Evolutionary conservation across 64 coral and sea anemone species (phyloP), one percentile per base, ranked within the genome.

Genomic region (Montipora foliosa): DNA sequence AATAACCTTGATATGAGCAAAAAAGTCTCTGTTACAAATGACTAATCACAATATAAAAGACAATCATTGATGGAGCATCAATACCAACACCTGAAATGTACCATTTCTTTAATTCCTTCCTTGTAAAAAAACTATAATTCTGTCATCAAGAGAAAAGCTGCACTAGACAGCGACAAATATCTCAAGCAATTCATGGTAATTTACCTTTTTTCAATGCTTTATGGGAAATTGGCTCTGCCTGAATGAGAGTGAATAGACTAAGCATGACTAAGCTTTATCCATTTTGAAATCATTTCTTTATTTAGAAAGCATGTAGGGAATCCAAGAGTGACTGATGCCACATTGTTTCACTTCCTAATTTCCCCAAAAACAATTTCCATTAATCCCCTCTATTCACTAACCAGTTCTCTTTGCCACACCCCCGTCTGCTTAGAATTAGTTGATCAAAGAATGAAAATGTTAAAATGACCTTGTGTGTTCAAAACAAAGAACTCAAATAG

Each of bases 381-480:
- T 4, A 3, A 13, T 25, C 46, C 67, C 17, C 66, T 83, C 59
- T 83, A 83, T 83, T 83, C 81, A 46, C 0, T 37, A 25, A 83
- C 81, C 81, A 19, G 61, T 83, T 67, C 47, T 19, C 47, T 55
- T 55, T 58, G 81, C 81, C 81, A 61, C 81, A 83, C 81, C 81
- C 81, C 81, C 81, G 81, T 83, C 60, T 83, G 74, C 70, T 74
- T 25, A 4, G 25, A 82, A 82, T 57, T 57, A 44, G 80, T 64
- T 12, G 58, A 62, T 62, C 24, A 53, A 62, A 8, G 16, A 82
- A 82, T 14, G 61, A 44, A 6, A 44, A 82, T 22, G 13, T 82
- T 44, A 19, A 82, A 64, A 82, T 48, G 8, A 20, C 16, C 2
- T 53, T 82, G 22, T 44, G 52, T 29, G 80, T 2, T 44, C 80